Conservation (phyloP, 2,888 invertebrate genomes). For the Crioceris asparagi region DNA sequence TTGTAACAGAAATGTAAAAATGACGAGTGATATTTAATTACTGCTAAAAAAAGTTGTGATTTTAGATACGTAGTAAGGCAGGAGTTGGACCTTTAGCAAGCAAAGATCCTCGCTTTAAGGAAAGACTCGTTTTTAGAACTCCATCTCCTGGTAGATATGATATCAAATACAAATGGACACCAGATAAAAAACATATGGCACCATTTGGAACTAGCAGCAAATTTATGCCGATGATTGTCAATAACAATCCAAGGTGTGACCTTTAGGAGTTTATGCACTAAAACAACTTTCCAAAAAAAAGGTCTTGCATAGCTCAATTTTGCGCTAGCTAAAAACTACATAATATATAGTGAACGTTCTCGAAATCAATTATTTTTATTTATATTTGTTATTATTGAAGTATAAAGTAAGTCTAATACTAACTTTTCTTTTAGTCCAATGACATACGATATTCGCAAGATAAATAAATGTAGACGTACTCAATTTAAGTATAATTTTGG, state of each 20-base stretch:
- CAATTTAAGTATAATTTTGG: slow-evolving; percentile 38
- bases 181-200: slow-evolving; percentile 17
- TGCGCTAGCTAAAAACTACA: too few relatives aligned
- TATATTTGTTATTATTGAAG: background rate
- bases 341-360: background rate
- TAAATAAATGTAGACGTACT: slow-evolving; percentile 27
- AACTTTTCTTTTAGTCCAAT: slow-evolving; percentile 27
- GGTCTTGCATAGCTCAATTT: too few relatives aligned
- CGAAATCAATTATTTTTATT: background rate
- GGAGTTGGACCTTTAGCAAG: slow-evolving; percentile 29
- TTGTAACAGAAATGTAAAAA: background rate
- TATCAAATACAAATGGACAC: slow-evolving; percentile 14
- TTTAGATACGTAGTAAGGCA: slow-evolving; percentile 27
- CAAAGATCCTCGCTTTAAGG: slow-evolving; percentile 25
- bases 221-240: slow-evolving; percentile 6
- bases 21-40: background rate
- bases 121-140: slow-evolving; percentile 21
- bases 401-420: background rate
- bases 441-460: slow-evolving; percentile 22
- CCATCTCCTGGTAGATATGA: slow-evolving; percentile 33
- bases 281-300: too few relatives aligned
- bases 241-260: slow-evolving; percentile 31
- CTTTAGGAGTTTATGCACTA: too few relatives aligned
- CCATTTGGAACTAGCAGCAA: slow-evolving; percentile 24
- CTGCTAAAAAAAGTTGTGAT: slow-evolving; percentile 6